Base-by-base conservation (phyloP, 2,888 invertebrate genomes). In the Phasia obesa region DNA sequence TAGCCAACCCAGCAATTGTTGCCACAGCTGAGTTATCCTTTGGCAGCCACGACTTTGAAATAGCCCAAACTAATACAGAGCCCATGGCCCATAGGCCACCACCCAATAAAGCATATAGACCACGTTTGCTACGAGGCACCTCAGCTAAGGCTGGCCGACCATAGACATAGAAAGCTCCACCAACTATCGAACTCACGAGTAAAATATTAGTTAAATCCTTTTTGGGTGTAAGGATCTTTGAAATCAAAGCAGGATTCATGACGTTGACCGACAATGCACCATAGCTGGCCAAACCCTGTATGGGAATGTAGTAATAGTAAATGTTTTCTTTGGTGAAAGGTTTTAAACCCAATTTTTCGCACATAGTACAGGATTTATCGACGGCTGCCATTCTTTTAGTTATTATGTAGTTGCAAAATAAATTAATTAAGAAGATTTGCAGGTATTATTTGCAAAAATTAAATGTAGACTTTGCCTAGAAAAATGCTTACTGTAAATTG, bases 21-120 rank as follows among this genome's bases (percentile, higher is more conserved):
- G 89, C 88, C 13, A 91, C 23, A 13, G 87, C 85, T 4, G 88
- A 82, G 76, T 89, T 90, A 59, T 90, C 88, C 57, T 86, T 87
- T 4, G 91, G 90, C 44, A 97, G 92, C 44, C 96, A 92, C 86
- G 95, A 95, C 88, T 97, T 94, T 49, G 96, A 92, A 44, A 98
- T 94, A 9, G 98, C 98, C 96, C 97, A 97, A 84, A 96, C 92
- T 76, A 98, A 93, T 59, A 98, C 95, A 0, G 97, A 97, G 15
- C 98, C 98, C 88, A 98, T 94, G 85, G 97, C 97, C 93, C 98
- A 96, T 23, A 98, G 93, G 11, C 96, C 93, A 55, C 97, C 95
- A 67, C 96, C 96, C 79, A 95, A 88, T 84, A 94, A 27, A 13
- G 92, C 96, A 92, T 94, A 97, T 35, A 93, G 92, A 85, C 94